Base-by-base conservation (phyloP, 2,888 invertebrate species). In the Prosopocoilus inquinatus region DNA sequence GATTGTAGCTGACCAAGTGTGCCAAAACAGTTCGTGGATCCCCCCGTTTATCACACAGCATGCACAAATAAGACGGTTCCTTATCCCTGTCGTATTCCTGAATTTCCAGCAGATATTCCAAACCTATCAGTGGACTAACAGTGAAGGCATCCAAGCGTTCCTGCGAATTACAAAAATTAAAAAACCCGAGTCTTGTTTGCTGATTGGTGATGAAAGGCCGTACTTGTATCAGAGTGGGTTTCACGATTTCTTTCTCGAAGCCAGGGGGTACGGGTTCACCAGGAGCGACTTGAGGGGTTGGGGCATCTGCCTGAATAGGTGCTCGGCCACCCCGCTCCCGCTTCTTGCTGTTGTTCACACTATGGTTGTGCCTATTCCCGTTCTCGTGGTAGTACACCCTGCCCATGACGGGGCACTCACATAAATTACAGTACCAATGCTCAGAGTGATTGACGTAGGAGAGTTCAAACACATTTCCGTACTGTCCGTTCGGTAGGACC, bases 41-140 rank as follows among this genome's bases (percentile, higher is more conserved):
- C 36, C 91, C 90, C 64, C 87, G 86, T 75, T 90, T 91, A 68
- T 85, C 84, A 75, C 92, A 93, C 58, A 92, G 79, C 63, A 88
- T 82, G 77, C 92, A 93, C 48, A 86, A 80, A 75, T 92, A 92
- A 48, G 82, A 78, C 0, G 90, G 89, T 73, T 90, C 90, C 69
- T 82, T 81, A 60, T 84, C 84, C 5, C 80, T 76, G 66, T 84
- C 77, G 68, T 85, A 84, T 49, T 87, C 83, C 34, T 82, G 79
- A 64, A 91, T 75, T 75, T 92, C 92, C 43, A 92, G 74, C 46
- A 91, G 78, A 75, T 91, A 93, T 75, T 92, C 92, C 53, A 91
- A 73, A n/a, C 91, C 92, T 52, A 91, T 71, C 46, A 83, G 70
- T 1, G 82, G 81, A 4, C 80, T 79, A 33, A 78, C 78, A 55